phyloP scores from a whole-genome alignment of 2,113 vertebrate species.

The Python bivittatus region DNA sequence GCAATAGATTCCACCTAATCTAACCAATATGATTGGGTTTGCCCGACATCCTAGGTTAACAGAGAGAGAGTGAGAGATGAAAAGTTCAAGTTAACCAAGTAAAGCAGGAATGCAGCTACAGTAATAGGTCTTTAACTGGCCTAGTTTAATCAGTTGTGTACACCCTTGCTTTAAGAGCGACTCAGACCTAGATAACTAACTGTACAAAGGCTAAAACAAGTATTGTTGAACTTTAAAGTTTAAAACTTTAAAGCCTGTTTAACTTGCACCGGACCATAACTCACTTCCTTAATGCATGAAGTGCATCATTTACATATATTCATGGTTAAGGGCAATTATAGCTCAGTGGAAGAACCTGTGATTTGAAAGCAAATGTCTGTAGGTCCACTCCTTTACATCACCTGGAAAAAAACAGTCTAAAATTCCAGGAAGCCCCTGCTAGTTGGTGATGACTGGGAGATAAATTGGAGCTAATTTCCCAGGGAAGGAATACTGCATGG shows the following conservation, averaged over 20 bases:
- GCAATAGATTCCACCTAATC: neutral
- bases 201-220: neutral
- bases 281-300: neutral
- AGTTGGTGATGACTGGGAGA: neutral
- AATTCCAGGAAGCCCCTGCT: neutral
- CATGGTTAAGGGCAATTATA: neutral
- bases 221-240: neutral
- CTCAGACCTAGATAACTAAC: neutral
- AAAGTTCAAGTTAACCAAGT: neutral
- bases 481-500: neutral
- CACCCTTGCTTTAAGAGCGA: neutral
- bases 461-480: neutral
- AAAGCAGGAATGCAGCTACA: neutral
- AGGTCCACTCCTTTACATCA: neutral
- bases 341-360: neutral
- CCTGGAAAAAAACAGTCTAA: neutral
- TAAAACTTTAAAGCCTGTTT: neutral
- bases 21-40: neutral
- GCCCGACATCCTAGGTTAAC: neutral
- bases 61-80: neutral
- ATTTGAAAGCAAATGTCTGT: neutral
- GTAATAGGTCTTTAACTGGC: neutral
- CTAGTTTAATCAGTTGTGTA: neutral
- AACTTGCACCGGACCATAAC: neutral
- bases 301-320: neutral